These are phyloP conservation scores for Rhinophrynus dorsalis DNA, from an alignment of 2,797 vertebrate species.

Conservation along the genomic window DNA sequence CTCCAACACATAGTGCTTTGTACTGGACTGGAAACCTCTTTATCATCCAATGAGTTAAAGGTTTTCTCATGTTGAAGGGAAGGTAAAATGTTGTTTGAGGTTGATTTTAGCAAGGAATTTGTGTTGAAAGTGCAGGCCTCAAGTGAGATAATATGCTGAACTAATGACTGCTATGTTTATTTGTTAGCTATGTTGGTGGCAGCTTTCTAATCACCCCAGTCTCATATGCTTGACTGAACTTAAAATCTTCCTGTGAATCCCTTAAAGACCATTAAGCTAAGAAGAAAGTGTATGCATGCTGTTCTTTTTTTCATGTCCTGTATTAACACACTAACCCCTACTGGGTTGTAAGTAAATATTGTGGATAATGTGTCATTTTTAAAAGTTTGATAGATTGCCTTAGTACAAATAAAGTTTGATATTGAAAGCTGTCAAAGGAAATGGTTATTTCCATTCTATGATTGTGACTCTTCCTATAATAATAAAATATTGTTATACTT, in stretches of 20 bases:
- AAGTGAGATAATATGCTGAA: slow-evolving; percentile 29
- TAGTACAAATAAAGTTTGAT: not conserved
- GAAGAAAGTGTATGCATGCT: not conserved
- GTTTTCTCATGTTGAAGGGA: not conserved
- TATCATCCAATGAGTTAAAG: no score
- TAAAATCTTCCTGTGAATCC: not conserved
- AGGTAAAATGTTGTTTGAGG: slow-evolving; percentile 4
- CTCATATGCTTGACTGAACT: slow-evolving; percentile 7
- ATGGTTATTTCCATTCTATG: not conserved
- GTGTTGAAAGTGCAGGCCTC: slow-evolving; percentile 28
- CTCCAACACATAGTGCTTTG: no score
- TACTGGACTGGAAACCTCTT: no score
- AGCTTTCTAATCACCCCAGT: not conserved
- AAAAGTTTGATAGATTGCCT: not conserved
- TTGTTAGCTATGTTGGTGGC: slow-evolving; percentile 23
- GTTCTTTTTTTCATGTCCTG: not conserved
- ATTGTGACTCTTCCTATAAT: not conserved
- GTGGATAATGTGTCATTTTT: not conserved
- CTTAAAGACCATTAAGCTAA: slow-evolving; percentile 5
- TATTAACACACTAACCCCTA: not conserved
- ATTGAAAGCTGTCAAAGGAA: not conserved
- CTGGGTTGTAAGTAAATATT: slow-evolving; percentile 15
- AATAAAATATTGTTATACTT: no score
- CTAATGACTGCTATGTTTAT: slow-evolving; percentile 17
- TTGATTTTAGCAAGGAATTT: slow-evolving; percentile 9